phyloP scores from a whole-genome alignment of 2,888 invertebrate species.

The Trichopoda pennipes region DNA sequence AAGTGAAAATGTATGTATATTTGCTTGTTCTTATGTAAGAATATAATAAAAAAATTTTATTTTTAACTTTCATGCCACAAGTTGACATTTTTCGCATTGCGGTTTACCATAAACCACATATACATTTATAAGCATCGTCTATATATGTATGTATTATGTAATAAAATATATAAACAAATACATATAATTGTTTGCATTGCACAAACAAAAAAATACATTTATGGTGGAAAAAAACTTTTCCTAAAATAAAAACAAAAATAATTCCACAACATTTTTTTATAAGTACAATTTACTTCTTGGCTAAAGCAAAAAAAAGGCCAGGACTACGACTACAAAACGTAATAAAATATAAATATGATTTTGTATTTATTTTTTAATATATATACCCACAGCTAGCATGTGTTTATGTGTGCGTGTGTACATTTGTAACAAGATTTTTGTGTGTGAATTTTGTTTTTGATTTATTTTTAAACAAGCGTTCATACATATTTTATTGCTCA shows the following conservation, averaged over 20 bases:
- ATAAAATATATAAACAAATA: constrained; percentile 23
- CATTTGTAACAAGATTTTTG: constrained; percentile 4
- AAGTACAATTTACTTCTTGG: constrained; percentile 35
- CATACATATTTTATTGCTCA: constrained; percentile 47
- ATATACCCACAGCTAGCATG: constrained; percentile 41
- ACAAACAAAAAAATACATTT: constrained; percentile 43
- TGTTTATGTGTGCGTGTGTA: not conserved
- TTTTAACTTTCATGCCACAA: constrained; percentile 73
- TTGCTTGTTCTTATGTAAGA: constrained; percentile 25
- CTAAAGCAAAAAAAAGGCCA: constrained; percentile 4
- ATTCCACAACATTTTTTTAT: constrained; percentile 40
- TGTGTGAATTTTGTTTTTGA: constrained; percentile 8
- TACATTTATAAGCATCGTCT: constrained; percentile 45
- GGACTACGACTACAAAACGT: constrained; percentile 26
- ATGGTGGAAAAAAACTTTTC: constrained; percentile 18
- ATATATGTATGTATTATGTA: constrained; percentile 5
- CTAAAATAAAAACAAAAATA: constrained; percentile 33
- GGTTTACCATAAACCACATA: constrained; percentile 79
- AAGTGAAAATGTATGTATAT: constrained; percentile 23
- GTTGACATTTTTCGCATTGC: constrained; percentile 81
- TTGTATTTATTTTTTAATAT: constrained; percentile 63
- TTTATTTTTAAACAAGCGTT: constrained; percentile 29
- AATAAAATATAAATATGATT: constrained; percentile 61
- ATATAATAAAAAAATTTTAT: constrained; percentile 33
- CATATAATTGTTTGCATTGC: constrained; percentile 8